Evolutionary conservation across 1,140 invertebrate species (phyloP).

Genomic region (Drosophila azteca): DNA sequence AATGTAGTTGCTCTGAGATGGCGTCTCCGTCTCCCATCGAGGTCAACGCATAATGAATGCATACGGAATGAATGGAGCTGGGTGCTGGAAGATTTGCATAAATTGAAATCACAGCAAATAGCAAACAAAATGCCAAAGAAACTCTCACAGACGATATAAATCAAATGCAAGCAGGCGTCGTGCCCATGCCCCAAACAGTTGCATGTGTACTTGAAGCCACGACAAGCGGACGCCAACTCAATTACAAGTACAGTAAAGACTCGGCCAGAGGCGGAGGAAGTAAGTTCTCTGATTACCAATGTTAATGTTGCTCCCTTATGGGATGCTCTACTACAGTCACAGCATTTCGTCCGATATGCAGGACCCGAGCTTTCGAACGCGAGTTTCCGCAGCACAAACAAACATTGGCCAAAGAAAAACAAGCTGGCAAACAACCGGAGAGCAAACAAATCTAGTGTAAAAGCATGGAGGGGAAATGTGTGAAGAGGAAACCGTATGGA

Average conservation of each 20-base stretch:
- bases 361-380: constrained; percentile 30
- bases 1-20: constrained; percentile 19
- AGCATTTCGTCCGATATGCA: constrained; percentile 16
- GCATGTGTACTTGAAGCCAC: constrained; percentile 21
- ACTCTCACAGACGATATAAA: constrained; percentile 27
- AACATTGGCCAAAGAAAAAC: constrained; percentile 63
- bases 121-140: constrained; percentile 7
- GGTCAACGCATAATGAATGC: constrained; percentile 20
- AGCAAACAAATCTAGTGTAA: background rate
- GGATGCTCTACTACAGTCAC: background rate
- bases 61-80: background rate
- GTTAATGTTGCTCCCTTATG: background rate
- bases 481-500: background rate
- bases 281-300: background rate
- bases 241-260: constrained; percentile 27
- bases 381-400: constrained; percentile 23
- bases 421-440: constrained; percentile 47
- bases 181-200: constrained; percentile 2
- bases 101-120: constrained; percentile 34
- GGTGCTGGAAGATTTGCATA: constrained; percentile 33
- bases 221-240: constrained; percentile 47
- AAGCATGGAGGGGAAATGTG: background rate
- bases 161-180: constrained; percentile 20
- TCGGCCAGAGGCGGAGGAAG: background rate
- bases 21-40: constrained; percentile 16